Evolutionary conservation across 2,888 invertebrate genomes (phyloP).

Genomic region (Aphidoletes aphidimyza): DNA sequence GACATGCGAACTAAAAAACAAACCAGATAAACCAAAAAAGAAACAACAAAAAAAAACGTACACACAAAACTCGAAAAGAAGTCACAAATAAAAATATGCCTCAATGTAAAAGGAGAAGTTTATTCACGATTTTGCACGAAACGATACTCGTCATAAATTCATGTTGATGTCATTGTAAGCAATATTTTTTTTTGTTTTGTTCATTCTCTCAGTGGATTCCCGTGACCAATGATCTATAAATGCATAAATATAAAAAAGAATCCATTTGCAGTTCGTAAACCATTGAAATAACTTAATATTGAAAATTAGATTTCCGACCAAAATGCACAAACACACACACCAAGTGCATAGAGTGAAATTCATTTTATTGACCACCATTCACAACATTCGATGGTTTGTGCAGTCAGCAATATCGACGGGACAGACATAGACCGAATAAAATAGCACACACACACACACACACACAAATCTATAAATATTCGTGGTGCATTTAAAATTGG

Average conservation of each 20-base stretch:
- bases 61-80: not conserved
- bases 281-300: slow-evolving; percentile 27
- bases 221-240: slow-evolving; percentile 49
- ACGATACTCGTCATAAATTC: slow-evolving; percentile 27
- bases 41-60: too few relatives aligned
- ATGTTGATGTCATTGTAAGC: slow-evolving; percentile 23
- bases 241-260: not conserved
- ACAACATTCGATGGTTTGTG: not conserved
- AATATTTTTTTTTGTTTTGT: too few relatives aligned
- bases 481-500: not conserved
- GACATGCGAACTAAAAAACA: not conserved
- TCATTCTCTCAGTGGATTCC: slow-evolving; percentile 29
- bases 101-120: not conserved
- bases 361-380: slow-evolving; percentile 14
- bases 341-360: too few relatives aligned
- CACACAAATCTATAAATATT: not conserved
- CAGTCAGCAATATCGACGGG: not conserved
- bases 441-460: too few relatives aligned
- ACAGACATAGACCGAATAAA: too few relatives aligned
- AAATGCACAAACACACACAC: not conserved
- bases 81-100: not conserved
- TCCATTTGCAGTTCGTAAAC: slow-evolving; percentile 9
- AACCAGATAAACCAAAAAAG: not conserved
- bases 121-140: slow-evolving; percentile 26
- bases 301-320: slow-evolving; percentile 15